Percentiles rank a stretch among this genome's conserved stretches.
phyloP scores from a whole-genome alignment of 2,113 vertebrate species.

The Mobula hypostoma region DNA sequence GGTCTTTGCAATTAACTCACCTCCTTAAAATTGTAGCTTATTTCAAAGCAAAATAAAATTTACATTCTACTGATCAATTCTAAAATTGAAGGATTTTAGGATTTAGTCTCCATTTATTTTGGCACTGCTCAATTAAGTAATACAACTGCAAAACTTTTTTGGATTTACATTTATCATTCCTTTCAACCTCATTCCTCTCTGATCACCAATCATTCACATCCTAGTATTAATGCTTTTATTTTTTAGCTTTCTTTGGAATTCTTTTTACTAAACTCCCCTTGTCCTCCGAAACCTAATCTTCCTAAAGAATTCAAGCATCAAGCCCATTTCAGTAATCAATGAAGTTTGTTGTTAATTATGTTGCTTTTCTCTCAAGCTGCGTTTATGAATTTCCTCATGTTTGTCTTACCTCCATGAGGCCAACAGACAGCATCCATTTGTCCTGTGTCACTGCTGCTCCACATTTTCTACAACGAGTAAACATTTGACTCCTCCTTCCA shows the following conservation, averaged over 20 bases:
- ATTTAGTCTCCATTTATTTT: not conserved
- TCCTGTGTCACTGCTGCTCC: not conserved
- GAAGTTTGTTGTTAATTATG: not conserved
- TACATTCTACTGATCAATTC: not conserved
- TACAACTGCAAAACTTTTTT: not conserved
- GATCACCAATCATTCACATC: not conserved
- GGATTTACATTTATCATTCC: too few relatives aligned
- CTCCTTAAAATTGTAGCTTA: not conserved
- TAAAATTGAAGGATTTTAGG: not conserved
- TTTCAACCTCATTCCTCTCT: not conserved
- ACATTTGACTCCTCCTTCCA: not conserved
- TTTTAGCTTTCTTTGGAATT: not conserved
- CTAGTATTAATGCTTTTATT: not conserved
- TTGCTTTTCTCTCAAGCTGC: not conserved
- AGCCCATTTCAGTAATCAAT: not conserved
- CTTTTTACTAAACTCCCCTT: not conserved
- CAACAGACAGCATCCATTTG: not conserved
- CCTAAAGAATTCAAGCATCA: not conserved
- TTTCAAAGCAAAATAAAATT: not conserved
- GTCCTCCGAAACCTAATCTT: not conserved
- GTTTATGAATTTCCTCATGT: not conserved
- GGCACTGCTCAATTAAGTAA: not conserved
- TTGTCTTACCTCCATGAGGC: too few relatives aligned
- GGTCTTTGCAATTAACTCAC: not conserved
- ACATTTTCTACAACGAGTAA: too few relatives aligned